These are phyloP conservation scores for Atrichornis clamosus DNA, from an alignment of 2,113 vertebrate genomes.

Conservation along the genomic window DNA sequence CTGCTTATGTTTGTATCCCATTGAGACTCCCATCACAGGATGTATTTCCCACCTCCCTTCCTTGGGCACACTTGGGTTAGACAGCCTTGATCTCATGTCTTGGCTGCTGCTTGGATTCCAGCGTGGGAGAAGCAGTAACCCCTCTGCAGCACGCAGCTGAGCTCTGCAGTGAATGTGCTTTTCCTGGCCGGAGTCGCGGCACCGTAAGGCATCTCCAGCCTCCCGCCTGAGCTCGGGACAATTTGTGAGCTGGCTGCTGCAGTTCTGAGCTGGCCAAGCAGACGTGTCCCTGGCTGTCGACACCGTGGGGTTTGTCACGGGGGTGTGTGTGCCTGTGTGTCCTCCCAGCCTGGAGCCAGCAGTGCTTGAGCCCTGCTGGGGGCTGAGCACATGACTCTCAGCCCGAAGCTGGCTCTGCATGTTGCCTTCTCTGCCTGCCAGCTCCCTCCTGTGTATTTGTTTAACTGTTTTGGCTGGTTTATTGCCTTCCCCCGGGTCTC, in stretches of 20 bases:
- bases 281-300: background rate
- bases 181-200: rapidly evolving
- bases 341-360: background rate
- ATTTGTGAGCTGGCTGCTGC: background rate
- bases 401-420: background rate
- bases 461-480: conserved; percentile 18
- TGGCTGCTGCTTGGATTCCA: background rate
- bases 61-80: background rate
- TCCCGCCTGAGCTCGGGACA: background rate
- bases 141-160: background rate
- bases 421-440: conserved; percentile 17
- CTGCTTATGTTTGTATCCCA: background rate
- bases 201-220: background rate
- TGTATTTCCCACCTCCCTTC: background rate
- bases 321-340: background rate
- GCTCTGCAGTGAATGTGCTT: background rate
- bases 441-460: conserved; percentile 44
- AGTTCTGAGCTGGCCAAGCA: background rate
- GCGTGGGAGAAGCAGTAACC: background rate
- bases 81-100: background rate
- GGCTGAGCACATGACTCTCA: conserved; percentile 36
- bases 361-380: background rate
- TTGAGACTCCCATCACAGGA: background rate
- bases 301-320: background rate
- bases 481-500: background rate